Evolutionary conservation across 2,888 invertebrate genomes (phyloP).

Genomic region (Temnothorax rugatulus): DNA sequence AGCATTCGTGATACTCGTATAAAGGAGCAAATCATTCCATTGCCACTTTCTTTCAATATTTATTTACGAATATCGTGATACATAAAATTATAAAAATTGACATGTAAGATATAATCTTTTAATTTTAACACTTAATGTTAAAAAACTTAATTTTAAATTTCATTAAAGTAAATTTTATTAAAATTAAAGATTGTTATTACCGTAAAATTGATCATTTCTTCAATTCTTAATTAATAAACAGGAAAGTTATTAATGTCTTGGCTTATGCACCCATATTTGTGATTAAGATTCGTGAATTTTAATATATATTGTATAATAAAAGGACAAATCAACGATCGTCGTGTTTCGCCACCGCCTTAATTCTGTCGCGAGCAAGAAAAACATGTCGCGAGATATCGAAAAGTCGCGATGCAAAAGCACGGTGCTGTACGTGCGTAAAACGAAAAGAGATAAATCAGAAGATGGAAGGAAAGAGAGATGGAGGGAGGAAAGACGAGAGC

Average conservation of each 20-base stretch:
- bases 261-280: not conserved
- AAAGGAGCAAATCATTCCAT: not conserved
- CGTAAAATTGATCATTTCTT: not conserved
- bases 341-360: constrained; percentile 21
- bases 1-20: not conserved
- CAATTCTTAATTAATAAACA: not conserved
- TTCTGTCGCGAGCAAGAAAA: constrained; percentile 49
- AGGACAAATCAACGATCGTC: not conserved
- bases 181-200: not conserved
- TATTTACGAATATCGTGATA: not conserved
- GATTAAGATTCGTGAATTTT: not conserved
- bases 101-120: not conserved
- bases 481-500: constrained; percentile 34
- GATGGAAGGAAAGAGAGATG: constrained; percentile 23
- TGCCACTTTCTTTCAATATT: not conserved
- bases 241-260: not conserved
- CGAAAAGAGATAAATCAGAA: constrained; percentile 51
- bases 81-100: no score
- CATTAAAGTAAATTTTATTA: not conserved
- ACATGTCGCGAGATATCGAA: constrained; percentile 59
- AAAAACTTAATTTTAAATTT: not conserved
- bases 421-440: constrained; percentile 41
- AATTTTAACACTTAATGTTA: not conserved
- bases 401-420: constrained; percentile 56
- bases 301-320: not conserved